Evolutionary conservation across 1,140 invertebrate genomes (phyloP), one percentile per base, ranked within the genome.

Genomic region (Dryas iulia): DNA sequence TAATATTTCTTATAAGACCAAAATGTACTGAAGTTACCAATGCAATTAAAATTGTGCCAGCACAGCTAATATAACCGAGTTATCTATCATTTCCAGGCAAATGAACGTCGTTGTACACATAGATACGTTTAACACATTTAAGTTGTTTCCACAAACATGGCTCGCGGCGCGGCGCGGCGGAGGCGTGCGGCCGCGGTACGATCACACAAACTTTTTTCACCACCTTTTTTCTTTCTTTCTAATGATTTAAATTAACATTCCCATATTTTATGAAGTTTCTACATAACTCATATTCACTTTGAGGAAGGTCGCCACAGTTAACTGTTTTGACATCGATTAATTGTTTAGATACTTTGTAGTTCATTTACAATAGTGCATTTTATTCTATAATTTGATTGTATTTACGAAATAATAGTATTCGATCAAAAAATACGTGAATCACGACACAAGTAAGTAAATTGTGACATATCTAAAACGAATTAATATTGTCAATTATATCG

Each of bases 161-260:
- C 59, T 59, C 69, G 75, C 69, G 79, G 77, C 69, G 80, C 7
- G 7, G 39, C 39, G 7, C 39, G 39, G 14, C 18, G 14, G 18
- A 47, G 39, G 39, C 39, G 39, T 47, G 39, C 5, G 1, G 18
- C 39, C 21, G 79, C 83, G 83, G 81, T 72, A 72, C 64, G 80
- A 82, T 83, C 85, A 90, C 84, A 88, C 79, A 80, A 47, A 30
- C 72, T 79, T 82, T 88, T 87, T 83, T 84, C 73, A n/a, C n/a
- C n/a, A n/a, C n/a, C n/a, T n/a, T n/a, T n/a, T n/a, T n/a, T 81
- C 47, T 57, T 88, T 83, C 75, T 82, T 79, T 79, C 80, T 89
- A 90, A 90, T 89, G 86, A 89, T 81, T 83, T 80, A 82, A 87
- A 89, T 87, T 86, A 88, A 83, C 80, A 81, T 86, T 88, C 83